phyloP scores from a whole-genome alignment of 1,140 invertebrate genomes.

The Papilio polyxenes region DNA sequence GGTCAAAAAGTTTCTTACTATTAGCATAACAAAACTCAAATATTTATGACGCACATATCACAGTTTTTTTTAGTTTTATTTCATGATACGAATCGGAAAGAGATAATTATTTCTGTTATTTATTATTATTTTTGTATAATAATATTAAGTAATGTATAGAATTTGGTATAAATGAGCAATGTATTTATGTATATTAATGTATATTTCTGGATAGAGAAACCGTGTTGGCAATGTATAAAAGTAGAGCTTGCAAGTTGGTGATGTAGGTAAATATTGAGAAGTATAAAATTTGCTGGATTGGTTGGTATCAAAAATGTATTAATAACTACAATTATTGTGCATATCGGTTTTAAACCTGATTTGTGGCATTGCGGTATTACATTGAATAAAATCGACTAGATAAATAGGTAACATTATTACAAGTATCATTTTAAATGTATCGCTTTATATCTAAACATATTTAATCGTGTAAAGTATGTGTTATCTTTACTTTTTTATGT shows the following conservation, averaged over 20 bases:
- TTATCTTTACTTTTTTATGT: conserved; percentile 30
- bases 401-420: conserved; percentile 31
- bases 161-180: conserved; percentile 9
- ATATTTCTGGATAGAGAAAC: not conserved
- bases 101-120: not conserved
- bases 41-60: conserved; percentile 11
- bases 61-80: not conserved
- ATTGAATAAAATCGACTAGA: conserved; percentile 31
- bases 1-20: not conserved
- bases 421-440: conserved; percentile 37
- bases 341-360: not conserved
- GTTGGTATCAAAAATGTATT: conserved; percentile 11
- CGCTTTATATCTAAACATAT: conserved; percentile 22
- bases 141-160: conserved; percentile 12
- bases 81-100: not conserved
- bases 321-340: conserved; percentile 13
- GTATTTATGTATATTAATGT: not conserved
- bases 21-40: not conserved
- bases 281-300: not conserved
- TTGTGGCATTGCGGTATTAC: conserved; percentile 16
- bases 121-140: conserved; percentile 2
- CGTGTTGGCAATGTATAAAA: conserved; percentile 4
- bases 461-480: not conserved
- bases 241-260: conserved; percentile 15
- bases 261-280: not conserved